These are phyloP conservation scores for Metalampra italica DNA, from an alignment of 2,888 invertebrate genomes.

Conservation along the genomic window DNA sequence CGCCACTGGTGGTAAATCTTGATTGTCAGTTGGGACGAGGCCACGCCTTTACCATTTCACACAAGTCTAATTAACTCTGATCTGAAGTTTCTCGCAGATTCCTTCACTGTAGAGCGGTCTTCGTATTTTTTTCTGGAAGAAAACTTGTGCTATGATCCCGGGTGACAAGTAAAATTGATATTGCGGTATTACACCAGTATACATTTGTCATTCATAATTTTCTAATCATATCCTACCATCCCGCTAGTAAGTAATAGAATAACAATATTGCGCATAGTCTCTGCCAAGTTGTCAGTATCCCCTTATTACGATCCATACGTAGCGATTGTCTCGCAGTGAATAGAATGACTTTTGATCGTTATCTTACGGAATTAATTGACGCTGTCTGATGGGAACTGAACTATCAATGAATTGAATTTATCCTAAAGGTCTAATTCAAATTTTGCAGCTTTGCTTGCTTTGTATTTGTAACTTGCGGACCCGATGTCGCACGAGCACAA, in stretches of 20 bases:
- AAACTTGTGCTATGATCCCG: no score
- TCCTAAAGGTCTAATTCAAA: neutral
- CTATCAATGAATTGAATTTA: neutral
- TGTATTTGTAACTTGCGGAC: no score
- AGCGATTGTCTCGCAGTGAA: neutral
- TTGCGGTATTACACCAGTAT: no score
- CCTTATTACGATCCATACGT: neutral
- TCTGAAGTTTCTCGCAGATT: no score
- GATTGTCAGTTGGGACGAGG: no score
- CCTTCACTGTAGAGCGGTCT: no score
- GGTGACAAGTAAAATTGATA: no score
- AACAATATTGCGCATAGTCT: neutral
- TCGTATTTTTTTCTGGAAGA: no score
- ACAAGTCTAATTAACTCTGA: no score
- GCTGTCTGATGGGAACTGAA: neutral
- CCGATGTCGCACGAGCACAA: no score
- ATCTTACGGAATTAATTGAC: neutral
- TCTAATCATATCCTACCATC: neutral
- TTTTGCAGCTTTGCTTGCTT: neutral
- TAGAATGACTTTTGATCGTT: neutral
- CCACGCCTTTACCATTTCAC: no score
- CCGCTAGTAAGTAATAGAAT: neutral
- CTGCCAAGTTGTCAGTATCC: constrained; percentile 12
- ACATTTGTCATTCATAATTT: constrained; percentile 4
- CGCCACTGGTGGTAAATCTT: no score